Base-by-base conservation (phyloP, 1,140 invertebrate species). In the Sesamia nonagrioides region DNA sequence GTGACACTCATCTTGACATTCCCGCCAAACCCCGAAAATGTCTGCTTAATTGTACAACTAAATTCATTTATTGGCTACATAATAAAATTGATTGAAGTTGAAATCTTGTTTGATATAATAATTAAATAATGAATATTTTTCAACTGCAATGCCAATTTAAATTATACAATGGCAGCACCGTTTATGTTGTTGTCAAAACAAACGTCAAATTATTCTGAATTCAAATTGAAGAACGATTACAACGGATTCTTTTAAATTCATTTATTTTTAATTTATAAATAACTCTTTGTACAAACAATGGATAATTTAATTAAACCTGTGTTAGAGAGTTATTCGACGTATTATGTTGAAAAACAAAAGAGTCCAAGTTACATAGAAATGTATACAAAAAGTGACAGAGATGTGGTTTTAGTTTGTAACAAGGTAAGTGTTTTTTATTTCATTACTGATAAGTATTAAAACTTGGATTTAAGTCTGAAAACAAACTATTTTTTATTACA, bases 301-400 rank as follows among this genome's bases (percentile, higher is more conserved):
- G 83, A 89, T 76, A 81, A 63, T 72, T 66, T 85, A 66, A 71
- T 91, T 48, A 81, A 89, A 74, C 80, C 83, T 77, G 74, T 94
- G 18, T n/a, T 81, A 78, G 86, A 93, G 58, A 83, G 48, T 66
- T 93, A 87, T 81, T 78, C 91, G 0, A 89, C 92, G 78, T 86
- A 83, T 77, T 80, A 73, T 66, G 88, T 93, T 58, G 85, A 91
- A 66, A 92, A 91, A 81, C 89, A 93, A 84, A 77, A 82, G 79
- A 82, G 88, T 61, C 92, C 93, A 8, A 94, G 88, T 81, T 95
- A 94, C 80, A 88, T 95, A 2, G 83, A 92, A 86, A 91, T 93
- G 84, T 94, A 91, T 77, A 89, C 90, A 15, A 92, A 91, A 87
- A 82, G 80, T 71, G 83, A 79, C 18, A 82, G 80, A 45, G 91